These are phyloP conservation scores for Caenorhabditis tropicalis DNA, from an alignment of 1,140 invertebrate genomes.

Conservation along the genomic window DNA sequence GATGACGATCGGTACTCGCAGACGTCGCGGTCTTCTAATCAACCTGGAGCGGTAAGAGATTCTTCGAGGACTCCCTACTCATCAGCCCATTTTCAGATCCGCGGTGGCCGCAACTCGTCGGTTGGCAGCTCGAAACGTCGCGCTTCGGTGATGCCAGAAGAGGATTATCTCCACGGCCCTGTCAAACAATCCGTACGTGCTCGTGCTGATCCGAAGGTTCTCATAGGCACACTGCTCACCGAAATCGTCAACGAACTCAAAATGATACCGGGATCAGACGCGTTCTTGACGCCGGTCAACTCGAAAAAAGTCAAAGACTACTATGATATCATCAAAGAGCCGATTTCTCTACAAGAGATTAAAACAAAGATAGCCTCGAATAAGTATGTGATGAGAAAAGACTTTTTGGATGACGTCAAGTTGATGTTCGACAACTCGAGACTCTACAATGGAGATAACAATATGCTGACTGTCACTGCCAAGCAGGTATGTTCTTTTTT, in stretches of 20 bases:
- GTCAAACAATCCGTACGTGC: conserved; percentile 83
- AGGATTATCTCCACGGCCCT: conserved; percentile 77
- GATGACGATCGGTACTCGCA: neutral
- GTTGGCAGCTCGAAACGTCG: neutral
- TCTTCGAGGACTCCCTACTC: too few species aligned
- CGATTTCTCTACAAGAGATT: conserved; percentile 97
- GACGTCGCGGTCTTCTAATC: neutral
- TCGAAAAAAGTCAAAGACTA: conserved; percentile 81
- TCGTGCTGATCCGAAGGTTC: conserved; percentile 94
- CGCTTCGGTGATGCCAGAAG: conserved; percentile 73
- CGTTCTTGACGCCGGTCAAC: conserved; percentile 93
- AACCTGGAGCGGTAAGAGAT: neutral
- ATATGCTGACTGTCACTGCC: conserved; percentile 65
- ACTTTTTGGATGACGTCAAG: conserved; percentile 85
- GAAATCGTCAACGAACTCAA: conserved; percentile 91
- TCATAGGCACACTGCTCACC: conserved; percentile 89
- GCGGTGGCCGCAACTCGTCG: neutral
- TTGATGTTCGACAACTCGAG: conserved; percentile 92
- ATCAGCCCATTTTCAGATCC: too few species aligned
- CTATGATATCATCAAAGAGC: conserved; percentile 86
- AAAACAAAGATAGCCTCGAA: conserved; percentile 88
- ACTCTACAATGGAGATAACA: conserved; percentile 65
- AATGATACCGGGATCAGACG: conserved; percentile 87
- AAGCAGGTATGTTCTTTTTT: conserved; percentile 51
- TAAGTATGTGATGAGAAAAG: conserved; percentile 89